phyloP scores from a whole-genome alignment of 2,113 vertebrate species.

The Ahaetulla prasina region DNA sequence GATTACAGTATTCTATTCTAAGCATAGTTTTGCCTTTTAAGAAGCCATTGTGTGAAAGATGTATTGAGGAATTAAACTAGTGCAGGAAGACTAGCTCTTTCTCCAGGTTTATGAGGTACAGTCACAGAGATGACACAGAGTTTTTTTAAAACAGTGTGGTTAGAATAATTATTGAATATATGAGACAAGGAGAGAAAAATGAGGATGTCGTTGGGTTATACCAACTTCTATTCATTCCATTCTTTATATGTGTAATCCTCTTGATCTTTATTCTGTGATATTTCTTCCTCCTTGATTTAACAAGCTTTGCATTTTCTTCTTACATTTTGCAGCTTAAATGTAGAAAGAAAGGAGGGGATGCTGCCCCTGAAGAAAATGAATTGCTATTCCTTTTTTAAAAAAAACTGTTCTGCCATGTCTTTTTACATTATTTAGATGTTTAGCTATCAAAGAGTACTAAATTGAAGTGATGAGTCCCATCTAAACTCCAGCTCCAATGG shows the following conservation, averaged over 20 bases:
- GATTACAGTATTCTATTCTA: slow-evolving; percentile 20
- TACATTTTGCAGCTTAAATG: not conserved
- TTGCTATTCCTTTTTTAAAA: not conserved
- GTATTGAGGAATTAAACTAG: not conserved
- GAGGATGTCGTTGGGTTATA: not conserved
- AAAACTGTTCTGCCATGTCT: not conserved
- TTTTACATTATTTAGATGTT: not conserved
- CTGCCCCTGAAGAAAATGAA: not conserved
- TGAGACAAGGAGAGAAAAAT: not conserved
- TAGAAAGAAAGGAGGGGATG: not conserved
- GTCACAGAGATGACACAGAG: not conserved
- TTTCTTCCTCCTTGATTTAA: not conserved
- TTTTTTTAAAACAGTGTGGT: fast-evolving
- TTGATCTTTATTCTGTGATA: not conserved
- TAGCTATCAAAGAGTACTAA: not conserved
- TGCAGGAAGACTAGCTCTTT: slow-evolving; percentile 14
- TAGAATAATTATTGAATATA: not conserved
- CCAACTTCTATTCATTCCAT: not conserved
- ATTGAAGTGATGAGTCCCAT: not conserved
- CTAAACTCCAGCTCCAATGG: not conserved
- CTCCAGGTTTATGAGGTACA: slow-evolving; percentile 1
- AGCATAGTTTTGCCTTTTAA: slow-evolving; percentile 28
- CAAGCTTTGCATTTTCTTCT: not conserved
- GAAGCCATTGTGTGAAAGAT: slow-evolving; percentile 11
- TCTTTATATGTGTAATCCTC: not conserved